phyloP scores from a whole-genome alignment of 2,113 vertebrate species.

The Epinephelus moara region DNA sequence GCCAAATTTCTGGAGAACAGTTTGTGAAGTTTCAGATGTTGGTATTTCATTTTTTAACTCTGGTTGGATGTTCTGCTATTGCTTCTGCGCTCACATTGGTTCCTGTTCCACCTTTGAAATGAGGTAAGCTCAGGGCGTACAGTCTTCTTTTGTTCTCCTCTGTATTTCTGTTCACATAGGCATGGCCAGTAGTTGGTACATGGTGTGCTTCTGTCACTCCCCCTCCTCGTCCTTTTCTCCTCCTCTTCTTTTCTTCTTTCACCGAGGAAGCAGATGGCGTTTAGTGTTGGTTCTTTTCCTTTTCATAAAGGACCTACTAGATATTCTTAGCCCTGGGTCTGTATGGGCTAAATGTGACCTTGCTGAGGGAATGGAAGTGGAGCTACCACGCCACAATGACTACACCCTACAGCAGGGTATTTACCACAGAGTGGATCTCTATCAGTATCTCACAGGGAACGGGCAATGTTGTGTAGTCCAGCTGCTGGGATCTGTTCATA shows the following conservation, averaged over 20 bases:
- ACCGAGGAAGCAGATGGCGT: constrained; percentile 79
- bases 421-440: constrained; percentile 30
- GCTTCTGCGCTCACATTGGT: constrained; percentile 31
- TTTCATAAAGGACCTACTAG: constrained; percentile 69
- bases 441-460: constrained; percentile 17
- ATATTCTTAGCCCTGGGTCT: constrained; percentile 72
- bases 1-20: neutral
- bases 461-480: neutral
- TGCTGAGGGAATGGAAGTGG: constrained; percentile 60
- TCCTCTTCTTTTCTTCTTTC: constrained; percentile 75
- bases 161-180: constrained; percentile 63
- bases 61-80: constrained; percentile 19
- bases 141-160: constrained; percentile 68
- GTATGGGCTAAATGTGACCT: constrained; percentile 72
- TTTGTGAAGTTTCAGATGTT: constrained; percentile 20
- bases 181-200: constrained; percentile 77
- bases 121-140: constrained; percentile 22
- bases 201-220: constrained; percentile 73
- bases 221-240: constrained; percentile 67
- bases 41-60: neutral
- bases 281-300: constrained; percentile 77
- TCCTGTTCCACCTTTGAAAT: constrained; percentile 52
- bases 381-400: constrained; percentile 36
- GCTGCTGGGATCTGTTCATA: constrained; percentile 36
- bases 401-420: constrained; percentile 35